Percentiles rank a stretch among this genome's conserved stretches.
Conservation (phyloP, 2,113 vertebrate species). For the Limnothrissa miodon region DNA sequence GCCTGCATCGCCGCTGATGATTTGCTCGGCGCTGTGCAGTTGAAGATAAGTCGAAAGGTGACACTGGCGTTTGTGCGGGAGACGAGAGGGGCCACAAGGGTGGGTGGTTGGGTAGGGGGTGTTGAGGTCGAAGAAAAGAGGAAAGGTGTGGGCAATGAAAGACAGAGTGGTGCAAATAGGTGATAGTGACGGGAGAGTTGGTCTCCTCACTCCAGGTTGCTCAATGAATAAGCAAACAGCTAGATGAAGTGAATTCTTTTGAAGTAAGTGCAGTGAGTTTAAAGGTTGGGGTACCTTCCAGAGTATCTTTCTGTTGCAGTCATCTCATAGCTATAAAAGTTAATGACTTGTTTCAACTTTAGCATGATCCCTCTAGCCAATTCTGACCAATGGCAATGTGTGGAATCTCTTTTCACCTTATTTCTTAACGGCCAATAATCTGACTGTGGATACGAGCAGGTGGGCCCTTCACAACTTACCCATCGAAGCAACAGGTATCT, state of each 20-base stretch:
- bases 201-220: neutral
- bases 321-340: neutral
- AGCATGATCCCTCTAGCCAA: neutral
- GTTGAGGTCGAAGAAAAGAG: neutral
- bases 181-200: neutral
- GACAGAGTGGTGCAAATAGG: neutral
- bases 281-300: neutral
- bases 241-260: neutral
- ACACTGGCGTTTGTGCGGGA: conserved; percentile 51
- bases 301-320: neutral
- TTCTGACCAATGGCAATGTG: neutral
- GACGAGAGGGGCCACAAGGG: neutral
- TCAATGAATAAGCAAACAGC: neutral
- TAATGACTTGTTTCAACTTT: neutral
- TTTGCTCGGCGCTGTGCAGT: conserved; percentile 62
- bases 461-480: neutral
- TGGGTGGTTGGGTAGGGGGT: neutral
- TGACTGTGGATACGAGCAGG: neutral
- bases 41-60: conserved; percentile 70
- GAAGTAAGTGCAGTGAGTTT: neutral
- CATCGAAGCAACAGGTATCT: neutral
- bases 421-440: neutral
- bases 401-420: neutral
- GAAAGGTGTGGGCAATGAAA: neutral
- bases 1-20: conserved; percentile 65